phyloP scores from a whole-genome alignment of 2,113 vertebrate species.

The Potamarius usumacintae region DNA sequence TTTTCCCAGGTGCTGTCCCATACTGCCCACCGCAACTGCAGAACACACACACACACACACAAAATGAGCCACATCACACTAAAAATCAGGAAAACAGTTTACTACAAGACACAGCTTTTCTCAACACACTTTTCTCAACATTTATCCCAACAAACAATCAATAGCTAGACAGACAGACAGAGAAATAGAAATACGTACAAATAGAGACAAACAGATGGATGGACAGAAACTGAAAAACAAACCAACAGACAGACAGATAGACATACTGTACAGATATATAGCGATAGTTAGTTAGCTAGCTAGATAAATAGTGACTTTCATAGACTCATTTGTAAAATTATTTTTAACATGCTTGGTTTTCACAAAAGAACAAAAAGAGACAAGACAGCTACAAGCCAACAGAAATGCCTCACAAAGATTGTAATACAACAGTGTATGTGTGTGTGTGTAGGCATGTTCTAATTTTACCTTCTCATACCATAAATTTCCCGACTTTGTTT shows the following conservation, averaged over 20 bases:
- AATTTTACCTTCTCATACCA: neutral
- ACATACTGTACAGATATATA: neutral
- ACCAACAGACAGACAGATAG: neutral
- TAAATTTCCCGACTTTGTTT: neutral
- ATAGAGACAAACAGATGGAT: neutral
- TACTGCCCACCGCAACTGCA: constrained; percentile 41
- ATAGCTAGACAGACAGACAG: neutral
- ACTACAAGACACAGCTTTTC: neutral
- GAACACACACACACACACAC: constrained; percentile 2
- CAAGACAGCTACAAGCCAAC: neutral
- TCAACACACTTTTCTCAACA: neutral
- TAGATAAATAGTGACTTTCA: neutral
- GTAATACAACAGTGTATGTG: neutral
- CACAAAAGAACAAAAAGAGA: neutral
- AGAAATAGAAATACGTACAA: neutral
- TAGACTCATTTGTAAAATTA: neutral
- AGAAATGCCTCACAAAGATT: neutral
- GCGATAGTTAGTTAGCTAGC: neutral
- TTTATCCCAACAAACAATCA: neutral
- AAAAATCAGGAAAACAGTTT: neutral
- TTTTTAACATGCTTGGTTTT: too few relatives aligned
- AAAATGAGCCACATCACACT: neutral
- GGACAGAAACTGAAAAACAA: neutral
- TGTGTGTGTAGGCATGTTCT: neutral
- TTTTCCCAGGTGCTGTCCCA: constrained; percentile 50